Base-by-base conservation (phyloP, 2,113 vertebrate genomes). In the Callionymus lyra region DNA sequence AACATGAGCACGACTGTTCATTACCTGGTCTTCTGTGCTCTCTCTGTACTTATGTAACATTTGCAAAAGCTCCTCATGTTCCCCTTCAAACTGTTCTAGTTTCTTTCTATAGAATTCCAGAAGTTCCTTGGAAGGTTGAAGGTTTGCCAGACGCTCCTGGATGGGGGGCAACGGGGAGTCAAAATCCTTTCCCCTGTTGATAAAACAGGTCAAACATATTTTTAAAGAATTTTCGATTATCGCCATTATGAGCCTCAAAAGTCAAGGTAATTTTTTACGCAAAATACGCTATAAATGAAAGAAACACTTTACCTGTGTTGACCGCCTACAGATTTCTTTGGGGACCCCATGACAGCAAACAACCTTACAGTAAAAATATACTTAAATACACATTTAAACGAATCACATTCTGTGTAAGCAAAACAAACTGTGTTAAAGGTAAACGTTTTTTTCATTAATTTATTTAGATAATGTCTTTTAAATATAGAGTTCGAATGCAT, bases 91-190 rank as follows among this genome's bases (percentile, higher is more conserved):
- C 68, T 90, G 87, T 6, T 86, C 73, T 5, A 97, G 82, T 72
- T 89, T 97, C 75, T 82, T 79, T 50, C 89, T 85, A 72, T 94
- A 98, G 53, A 94, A 94, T 6, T 96, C 88, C 57, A 98, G 78
- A 16, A 97, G 84, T 62, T 97, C 93, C 1, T 81, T 84, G 45
- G 93, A 97, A 2, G 95, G 93, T 11, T 59, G 69, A 6, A 97
- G 81, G 38, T 78, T 58, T 0, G 88, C 88, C 65, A 97, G 52
- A 10, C 88, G 89, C 54, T 99, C 90, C 0, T 72, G 59, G 32
- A 90, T 31, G 0, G 94, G 86, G 1, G 89, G 94, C 11, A 97
- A 72, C 0, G 91, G 89, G 13, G 84, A 82, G 0, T 85, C 83
- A 1, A 57, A 68, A 6, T 81, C 67, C 9, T 52, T 76, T 12